Evolutionary conservation across 2,113 vertebrate species (phyloP), one percentile per base, ranked within the genome.

Genomic region (Andinoacara biseriatus): DNA sequence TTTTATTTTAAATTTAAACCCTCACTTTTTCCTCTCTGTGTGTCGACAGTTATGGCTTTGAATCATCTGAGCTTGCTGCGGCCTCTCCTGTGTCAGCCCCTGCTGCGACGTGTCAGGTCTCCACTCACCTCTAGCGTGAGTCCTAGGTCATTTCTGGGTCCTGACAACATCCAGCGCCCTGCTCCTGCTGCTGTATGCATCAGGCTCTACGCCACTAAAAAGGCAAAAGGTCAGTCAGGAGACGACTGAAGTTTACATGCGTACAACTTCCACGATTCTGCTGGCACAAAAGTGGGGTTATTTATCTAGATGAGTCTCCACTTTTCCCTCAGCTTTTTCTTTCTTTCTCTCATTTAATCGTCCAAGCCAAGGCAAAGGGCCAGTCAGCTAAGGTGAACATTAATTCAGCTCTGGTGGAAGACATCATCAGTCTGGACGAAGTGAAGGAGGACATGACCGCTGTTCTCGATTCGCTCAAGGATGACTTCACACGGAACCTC

Each of bases 401-500:
- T 89, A 99, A 95, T 65, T 74, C 96, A 2, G 87, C 96, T 49
- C 95, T 98, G 84, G 97, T 99, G 75, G 97, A 98, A 24, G 97
- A 98, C 83, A 97, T 99, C 90, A 97, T 99, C 93, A 95, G 40
- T 91, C 92, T 99, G 90, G 95, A 97, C 74, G 96, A 97, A 75
- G 94, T 98, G 65, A 95, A 87, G 81, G 95, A 91, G 86, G 96
- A 97, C 33, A 97, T 99, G 97, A 90, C 88, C 5, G 94, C 95
- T 5, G 96, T 98, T 78, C 75, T 97, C 7, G 81, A 90, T 58
- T 89, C 86, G 5, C 97, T 99, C 59, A 97, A 97, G 87, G 97
- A 99, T 35, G 98, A 98, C 88, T 99, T 98, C 93, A 97, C 94
- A 90, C 97, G 97, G 89, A 98, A 93, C 82, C 93, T 99, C 82